phyloP scores from a whole-genome alignment of 1,140 invertebrate genomes.

The Bombus haemorrhoidalis region DNA sequence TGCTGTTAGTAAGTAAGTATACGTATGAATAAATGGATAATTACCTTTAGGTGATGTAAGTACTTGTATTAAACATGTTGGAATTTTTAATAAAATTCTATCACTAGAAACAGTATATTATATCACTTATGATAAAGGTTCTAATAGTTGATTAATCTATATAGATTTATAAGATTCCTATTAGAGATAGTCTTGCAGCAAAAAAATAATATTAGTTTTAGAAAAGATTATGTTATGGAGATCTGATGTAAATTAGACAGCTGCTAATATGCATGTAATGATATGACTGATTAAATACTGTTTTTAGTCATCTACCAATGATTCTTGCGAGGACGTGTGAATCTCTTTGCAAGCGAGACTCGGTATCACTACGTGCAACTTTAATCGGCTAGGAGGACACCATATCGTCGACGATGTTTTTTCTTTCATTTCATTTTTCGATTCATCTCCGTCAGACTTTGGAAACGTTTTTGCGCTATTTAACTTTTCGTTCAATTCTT shows the following conservation, averaged over 20 bases:
- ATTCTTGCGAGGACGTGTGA: slow-evolving; percentile 72
- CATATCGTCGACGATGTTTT: slow-evolving; percentile 6
- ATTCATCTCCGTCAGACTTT: neutral
- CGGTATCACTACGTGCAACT: slow-evolving; percentile 88
- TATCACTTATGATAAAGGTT: neutral
- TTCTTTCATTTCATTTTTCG: slow-evolving; percentile 25
- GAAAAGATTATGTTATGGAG: slow-evolving; percentile 7
- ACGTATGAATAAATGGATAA: neutral
- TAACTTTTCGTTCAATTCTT: neutral
- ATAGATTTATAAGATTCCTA: neutral
- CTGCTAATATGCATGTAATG: neutral
- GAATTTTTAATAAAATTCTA: neutral
- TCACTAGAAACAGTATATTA: neutral
- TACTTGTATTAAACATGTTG: neutral
- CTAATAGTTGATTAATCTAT: neutral
- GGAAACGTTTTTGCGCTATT: neutral
- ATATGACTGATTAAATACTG: slow-evolving; percentile 2
- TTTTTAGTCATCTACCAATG: slow-evolving; percentile 53
- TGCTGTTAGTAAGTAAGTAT: neutral
- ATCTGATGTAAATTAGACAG: neutral
- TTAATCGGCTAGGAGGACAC: slow-evolving; percentile 70
- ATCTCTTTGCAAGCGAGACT: slow-evolving; percentile 76
- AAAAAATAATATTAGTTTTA: slow-evolving; percentile 1
- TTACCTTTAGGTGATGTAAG: slow-evolving; percentile 5
- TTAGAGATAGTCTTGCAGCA: neutral